These are phyloP conservation scores for Natator depressus DNA, from an alignment of 2,113 vertebrate genomes.

Conservation along the genomic window DNA sequence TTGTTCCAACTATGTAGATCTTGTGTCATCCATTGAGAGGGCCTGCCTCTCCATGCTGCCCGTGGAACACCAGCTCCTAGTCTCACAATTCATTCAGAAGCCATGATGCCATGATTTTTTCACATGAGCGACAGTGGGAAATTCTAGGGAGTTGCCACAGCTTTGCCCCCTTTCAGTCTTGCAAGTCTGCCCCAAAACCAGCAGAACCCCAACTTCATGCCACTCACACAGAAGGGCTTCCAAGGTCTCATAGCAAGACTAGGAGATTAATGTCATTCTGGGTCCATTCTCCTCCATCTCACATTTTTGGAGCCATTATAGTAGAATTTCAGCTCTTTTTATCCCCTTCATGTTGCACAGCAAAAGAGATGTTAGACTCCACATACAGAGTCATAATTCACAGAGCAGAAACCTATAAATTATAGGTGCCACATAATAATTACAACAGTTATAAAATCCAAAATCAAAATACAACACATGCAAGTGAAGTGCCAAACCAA, in stretches of 20 bases:
- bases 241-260: neutral
- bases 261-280: neutral
- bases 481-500: neutral
- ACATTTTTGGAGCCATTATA: rapidly evolving
- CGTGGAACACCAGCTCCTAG: neutral
- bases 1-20: neutral
- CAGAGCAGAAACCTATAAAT: rapidly evolving
- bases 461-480: neutral
- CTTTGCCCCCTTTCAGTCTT: neutral
- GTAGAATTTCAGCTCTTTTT: neutral
- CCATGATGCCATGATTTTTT: neutral
- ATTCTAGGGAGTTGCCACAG: neutral
- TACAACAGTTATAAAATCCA: neutral
- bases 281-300: neutral
- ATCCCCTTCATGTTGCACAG: neutral
- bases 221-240: neutral
- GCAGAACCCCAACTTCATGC: neutral
- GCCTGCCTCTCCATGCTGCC: no score
- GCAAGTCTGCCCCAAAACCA: neutral
- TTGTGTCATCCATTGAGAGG: neutral
- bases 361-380: neutral
- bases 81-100: neutral
- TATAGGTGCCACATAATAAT: neutral
- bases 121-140: neutral
- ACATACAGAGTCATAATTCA: neutral